These are phyloP conservation scores for Vesta saturnalis DNA, from an alignment of 2,888 invertebrate species.

Conservation along the genomic window DNA sequence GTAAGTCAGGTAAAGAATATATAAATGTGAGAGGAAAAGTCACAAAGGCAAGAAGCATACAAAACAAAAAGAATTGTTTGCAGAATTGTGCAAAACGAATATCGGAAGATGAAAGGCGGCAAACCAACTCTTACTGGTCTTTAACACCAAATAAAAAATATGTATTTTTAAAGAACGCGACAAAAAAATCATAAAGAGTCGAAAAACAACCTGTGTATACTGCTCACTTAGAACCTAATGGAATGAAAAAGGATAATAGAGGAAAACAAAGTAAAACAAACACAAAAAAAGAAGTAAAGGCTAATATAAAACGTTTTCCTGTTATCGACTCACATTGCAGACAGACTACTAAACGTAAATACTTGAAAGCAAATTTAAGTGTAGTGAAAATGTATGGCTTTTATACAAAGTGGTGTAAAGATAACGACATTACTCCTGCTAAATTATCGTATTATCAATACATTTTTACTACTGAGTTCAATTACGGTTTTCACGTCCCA, in stretches of 20 bases:
- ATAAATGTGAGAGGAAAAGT: background rate
- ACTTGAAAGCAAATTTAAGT: slow-evolving; percentile 14
- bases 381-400: slow-evolving; percentile 5
- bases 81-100: background rate
- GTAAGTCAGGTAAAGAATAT: background rate
- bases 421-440: too few relatives aligned
- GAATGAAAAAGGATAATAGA: background rate
- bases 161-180: background rate
- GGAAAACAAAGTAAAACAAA: background rate
- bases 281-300: background rate
- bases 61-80: background rate
- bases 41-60: background rate
- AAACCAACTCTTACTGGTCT: background rate
- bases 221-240: background rate
- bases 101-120: background rate
- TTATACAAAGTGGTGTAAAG: too few relatives aligned
- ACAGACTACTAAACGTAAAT: slow-evolving; percentile 9
- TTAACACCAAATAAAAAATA: background rate
- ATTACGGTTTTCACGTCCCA: too few relatives aligned
- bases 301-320: too few relatives aligned
- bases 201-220: background rate
- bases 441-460: too few relatives aligned
- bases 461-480: too few relatives aligned
- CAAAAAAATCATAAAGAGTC: background rate
- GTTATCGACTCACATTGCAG: slow-evolving; percentile 10